These are phyloP conservation scores for Teinopalpus imperialis DNA, from an alignment of 2,888 invertebrate species.

Conservation along the genomic window DNA sequence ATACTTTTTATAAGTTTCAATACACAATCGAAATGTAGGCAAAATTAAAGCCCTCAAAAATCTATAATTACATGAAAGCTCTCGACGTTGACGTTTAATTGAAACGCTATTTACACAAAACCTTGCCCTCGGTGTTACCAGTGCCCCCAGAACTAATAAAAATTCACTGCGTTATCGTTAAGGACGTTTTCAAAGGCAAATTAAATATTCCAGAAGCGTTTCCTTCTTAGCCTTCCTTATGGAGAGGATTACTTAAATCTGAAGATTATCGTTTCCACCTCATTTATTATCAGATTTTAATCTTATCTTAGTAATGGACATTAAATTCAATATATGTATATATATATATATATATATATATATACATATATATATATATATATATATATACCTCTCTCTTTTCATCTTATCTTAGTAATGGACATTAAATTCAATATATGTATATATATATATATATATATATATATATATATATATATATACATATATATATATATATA, in stretches of 20 bases:
- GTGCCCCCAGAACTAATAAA: conserved; percentile 14
- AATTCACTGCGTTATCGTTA: conserved; percentile 11
- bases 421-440: conserved; percentile 6
- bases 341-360: too few species aligned
- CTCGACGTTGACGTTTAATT: too few species aligned
- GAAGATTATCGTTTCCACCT: conserved; percentile 39
- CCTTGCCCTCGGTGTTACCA: conserved; percentile 2
- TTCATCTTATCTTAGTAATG: conserved; percentile 20
- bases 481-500: too few species aligned
- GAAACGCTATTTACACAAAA: background rate
- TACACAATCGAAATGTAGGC: too few species aligned
- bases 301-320: conserved; percentile 18
- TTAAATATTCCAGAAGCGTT: conserved; percentile 22
- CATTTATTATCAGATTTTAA: conserved; percentile 36
- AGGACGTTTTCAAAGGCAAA: conserved; percentile 15
- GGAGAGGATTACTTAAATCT: conserved; percentile 40
- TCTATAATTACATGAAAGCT: too few species aligned
- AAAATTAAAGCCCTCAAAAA: too few species aligned
- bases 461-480: too few species aligned
- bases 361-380: too few species aligned
- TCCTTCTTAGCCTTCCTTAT: conserved; percentile 17
- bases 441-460: too few species aligned
- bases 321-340: conserved; percentile 9
- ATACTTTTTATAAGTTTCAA: too few species aligned
- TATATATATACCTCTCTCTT: too few species aligned